Evolutionary conservation across 2,797 vertebrate genomes (phyloP).

Genomic region (Enteromius thamalakanensis): DNA sequence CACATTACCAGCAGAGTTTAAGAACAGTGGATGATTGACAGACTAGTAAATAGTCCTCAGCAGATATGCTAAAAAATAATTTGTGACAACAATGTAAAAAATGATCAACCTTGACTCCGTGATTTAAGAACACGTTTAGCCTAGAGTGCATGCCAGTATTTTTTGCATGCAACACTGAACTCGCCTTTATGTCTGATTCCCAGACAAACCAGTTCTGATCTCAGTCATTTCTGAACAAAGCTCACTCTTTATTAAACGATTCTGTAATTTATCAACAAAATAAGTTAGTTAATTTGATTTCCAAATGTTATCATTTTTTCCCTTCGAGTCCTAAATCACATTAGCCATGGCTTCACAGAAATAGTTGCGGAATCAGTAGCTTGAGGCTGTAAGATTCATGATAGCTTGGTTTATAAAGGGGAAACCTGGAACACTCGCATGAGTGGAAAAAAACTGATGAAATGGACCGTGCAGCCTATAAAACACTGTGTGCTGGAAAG

Average conservation of each 20-base stretch:
- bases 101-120: not conserved
- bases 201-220: not conserved
- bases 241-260: not conserved
- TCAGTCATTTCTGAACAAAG: not conserved
- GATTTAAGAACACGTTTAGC: no score
- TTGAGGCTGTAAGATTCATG: not conserved
- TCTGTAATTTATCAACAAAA: not conserved
- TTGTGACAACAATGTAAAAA: not conserved
- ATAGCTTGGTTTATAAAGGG: not conserved
- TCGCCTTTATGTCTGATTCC: not conserved
- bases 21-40: not conserved
- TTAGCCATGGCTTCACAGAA: not conserved
- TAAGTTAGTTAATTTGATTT: not conserved
- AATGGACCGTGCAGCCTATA: slow-evolving; percentile 3
- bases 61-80: not conserved
- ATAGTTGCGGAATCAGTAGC: slow-evolving; percentile 12
- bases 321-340: not conserved
- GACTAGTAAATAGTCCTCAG: not conserved
- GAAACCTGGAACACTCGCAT: slow-evolving; percentile 17
- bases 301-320: not conserved
- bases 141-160: no score
- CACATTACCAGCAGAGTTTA: not conserved
- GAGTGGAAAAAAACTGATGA: not conserved
- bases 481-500: slow-evolving; percentile 42
- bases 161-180: not conserved